Evolutionary conservation across 2,113 vertebrate species (phyloP).

Genomic region (Myotis brandtii): DNA sequence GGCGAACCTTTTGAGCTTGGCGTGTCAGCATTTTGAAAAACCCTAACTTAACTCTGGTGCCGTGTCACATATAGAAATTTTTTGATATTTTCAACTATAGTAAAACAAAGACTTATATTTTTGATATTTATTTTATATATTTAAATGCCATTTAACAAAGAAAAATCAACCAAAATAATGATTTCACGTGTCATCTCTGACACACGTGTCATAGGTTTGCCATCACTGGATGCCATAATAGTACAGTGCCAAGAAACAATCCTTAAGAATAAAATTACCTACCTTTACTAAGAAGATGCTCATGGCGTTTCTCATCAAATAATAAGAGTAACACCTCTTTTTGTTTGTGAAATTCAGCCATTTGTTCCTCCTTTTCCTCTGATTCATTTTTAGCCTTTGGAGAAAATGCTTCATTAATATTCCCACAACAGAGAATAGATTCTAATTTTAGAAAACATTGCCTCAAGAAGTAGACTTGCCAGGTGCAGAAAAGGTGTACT

Average conservation of each 20-base stretch:
- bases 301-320: conserved; percentile 96
- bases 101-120: no score
- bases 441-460: neutral
- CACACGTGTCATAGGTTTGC: no score
- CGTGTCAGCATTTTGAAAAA: no score
- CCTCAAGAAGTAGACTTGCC: neutral
- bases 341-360: conserved; percentile 92
- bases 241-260: neutral
- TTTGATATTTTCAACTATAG: no score
- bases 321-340: conserved; percentile 91
- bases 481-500: neutral
- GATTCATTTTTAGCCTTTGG: conserved; percentile 88
- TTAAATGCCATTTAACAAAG: no score
- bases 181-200: no score
- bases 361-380: conserved; percentile 92
- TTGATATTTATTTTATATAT: no score
- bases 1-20: no score
- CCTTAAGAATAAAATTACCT: neutral
- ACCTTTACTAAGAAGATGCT: conserved; percentile 96
- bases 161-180: no score
- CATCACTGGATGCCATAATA: no score
- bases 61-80: no score
- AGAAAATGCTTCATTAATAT: conserved; percentile 54
- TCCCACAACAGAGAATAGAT: neutral
- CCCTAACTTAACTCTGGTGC: no score